Base-by-base conservation (phyloP, 2,888 invertebrate species). In the Rhingia rostrata region DNA sequence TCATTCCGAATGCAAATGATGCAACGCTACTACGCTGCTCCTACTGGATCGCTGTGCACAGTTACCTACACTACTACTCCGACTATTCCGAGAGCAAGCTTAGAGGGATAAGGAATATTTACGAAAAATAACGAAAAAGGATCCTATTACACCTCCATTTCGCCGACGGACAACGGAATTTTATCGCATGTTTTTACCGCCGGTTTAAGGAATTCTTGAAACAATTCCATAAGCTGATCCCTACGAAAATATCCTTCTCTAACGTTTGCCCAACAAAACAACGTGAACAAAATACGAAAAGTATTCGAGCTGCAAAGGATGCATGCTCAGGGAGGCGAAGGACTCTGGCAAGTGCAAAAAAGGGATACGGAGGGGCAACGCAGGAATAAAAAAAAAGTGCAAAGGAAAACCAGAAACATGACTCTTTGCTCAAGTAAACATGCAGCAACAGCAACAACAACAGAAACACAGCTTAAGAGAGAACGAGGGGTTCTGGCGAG, bases 1-100 rank as follows among this genome's bases (percentile, higher is more conserved):
- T 84, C 84, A 84, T 84, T 84, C n/a, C 74, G 32, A 84, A 84
- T 84, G 80, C 84, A 84, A 84, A 84, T 84, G 80, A 79, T 84
- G 80, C 84, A 74, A 54, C 69, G 53, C 74, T 64, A 64, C 78
- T 43, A 49, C 61, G 53, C 33, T 84, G 69, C 80, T 22, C 22
- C 22, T 22, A 2, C 22, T 22, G 22, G 22, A 22, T 1, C 22
- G 1, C 22, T 22, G 22, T 22, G 22, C 22, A 22, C 1, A 22
- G 22, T 2, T 22, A 22, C 22, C 22, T 22, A 22, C 22, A 22
- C 43, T 70, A 60, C 75, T 80, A 41, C 69, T 43, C 47, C 69
- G 33, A 22, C 60, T 49, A 22, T 14, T 45, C 32, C 49, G 41
- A 4, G 9, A 41, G 39, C 35, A 32, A 4, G 22, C 12, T 9